A percentile compares a stretch with the other conserved stretches of the same genome.
These are phyloP conservation scores for Mythimna lalbum DNA, from an alignment of 2,888 invertebrate genomes.

Conservation along the genomic window DNA sequence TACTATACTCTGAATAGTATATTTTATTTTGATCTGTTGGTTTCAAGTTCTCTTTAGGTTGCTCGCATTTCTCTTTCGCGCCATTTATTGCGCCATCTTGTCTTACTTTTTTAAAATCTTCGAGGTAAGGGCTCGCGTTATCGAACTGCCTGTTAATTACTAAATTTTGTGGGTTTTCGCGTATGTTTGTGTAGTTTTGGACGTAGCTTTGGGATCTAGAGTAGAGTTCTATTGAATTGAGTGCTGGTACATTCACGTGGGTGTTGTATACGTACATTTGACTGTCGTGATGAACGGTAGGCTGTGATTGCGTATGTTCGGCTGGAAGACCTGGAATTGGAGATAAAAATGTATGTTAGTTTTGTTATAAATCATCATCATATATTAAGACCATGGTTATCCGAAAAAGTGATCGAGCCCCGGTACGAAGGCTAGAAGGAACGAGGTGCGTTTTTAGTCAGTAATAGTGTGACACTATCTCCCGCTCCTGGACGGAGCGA, in stretches of 20 bases:
- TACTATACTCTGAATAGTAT: constrained; percentile 71
- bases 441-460: too few species aligned
- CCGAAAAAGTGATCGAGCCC: too few species aligned
- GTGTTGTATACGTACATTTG: constrained; percentile 81
- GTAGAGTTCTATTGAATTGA: constrained; percentile 78
- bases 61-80: constrained; percentile 75
- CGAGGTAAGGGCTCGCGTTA: constrained; percentile 77
- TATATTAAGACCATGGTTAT: too few species aligned
- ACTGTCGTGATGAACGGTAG: constrained; percentile 69
- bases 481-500: too few species aligned
- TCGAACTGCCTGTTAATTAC: constrained; percentile 83
- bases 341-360: constrained; percentile 9
- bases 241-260: constrained; percentile 74
- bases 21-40: constrained; percentile 82
- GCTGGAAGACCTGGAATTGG: constrained; percentile 78
- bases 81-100: constrained; percentile 68
- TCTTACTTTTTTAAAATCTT: constrained; percentile 78
- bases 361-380: background rate
- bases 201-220: constrained; percentile 77
- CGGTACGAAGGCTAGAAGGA: too few species aligned
- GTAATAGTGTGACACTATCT: too few species aligned
- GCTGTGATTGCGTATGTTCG: constrained; percentile 69
- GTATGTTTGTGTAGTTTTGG: constrained; percentile 74
- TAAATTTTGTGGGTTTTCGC: constrained; percentile 86
- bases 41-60: constrained; percentile 85